Percentiles rank a stretch among this genome's conserved stretches.
These are phyloP conservation scores for Pristionchus japonicus DNA, from an alignment of 2,888 invertebrate genomes.

Conservation along the genomic window DNA sequence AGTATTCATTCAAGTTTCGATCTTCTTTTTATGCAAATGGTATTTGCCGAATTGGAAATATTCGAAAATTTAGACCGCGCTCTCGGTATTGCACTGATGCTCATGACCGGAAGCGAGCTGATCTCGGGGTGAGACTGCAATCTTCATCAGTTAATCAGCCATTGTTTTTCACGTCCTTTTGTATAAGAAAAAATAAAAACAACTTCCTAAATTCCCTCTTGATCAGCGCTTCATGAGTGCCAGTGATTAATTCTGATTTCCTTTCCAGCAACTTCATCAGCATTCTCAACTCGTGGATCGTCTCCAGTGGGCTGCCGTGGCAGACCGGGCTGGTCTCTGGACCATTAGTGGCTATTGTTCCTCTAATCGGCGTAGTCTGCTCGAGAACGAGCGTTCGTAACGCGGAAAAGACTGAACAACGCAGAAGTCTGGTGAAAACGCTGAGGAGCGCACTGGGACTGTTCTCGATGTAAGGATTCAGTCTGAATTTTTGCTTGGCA, in stretches of 20 bases:
- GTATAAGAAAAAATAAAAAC: too few relatives aligned
- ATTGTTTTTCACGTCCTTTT: too few relatives aligned
- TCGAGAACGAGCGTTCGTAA: neutral
- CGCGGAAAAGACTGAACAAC: neutral
- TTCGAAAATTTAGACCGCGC: neutral
- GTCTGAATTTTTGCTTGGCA: too few relatives aligned
- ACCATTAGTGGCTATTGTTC: neutral
- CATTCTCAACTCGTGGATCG: constrained; percentile 6
- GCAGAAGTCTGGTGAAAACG: neutral
- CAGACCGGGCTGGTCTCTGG: neutral
- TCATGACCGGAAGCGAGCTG: neutral
- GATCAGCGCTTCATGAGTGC: too few relatives aligned
- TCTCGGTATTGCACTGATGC: neutral
- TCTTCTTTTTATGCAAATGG: neutral
- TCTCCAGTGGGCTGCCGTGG: neutral
- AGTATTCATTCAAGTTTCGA: neutral
- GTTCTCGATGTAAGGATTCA: neutral
- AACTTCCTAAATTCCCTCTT: too few relatives aligned
- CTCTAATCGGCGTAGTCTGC: neutral
- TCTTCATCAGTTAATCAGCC: too few relatives aligned
- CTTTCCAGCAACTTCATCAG: neutral
- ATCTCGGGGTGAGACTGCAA: neutral
- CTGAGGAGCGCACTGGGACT: neutral
- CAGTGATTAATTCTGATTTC: too few relatives aligned
- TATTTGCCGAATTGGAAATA: neutral